Base-by-base conservation (phyloP, 2,797 vertebrate species). In the Lacerta viridis region DNA sequence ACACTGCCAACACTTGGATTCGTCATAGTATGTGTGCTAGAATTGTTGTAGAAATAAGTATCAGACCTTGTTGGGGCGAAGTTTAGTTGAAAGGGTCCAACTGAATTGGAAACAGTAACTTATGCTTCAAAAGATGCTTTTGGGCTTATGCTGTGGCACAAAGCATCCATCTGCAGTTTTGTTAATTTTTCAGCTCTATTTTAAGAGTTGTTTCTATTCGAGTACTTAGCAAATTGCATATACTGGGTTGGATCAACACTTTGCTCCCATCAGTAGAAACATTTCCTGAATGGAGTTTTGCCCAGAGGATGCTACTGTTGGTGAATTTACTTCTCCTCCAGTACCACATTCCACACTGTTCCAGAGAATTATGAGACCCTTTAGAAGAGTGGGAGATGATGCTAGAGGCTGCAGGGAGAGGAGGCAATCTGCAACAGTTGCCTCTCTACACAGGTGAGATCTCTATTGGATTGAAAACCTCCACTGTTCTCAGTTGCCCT, bases 401-500 rank as follows among this genome's bases (percentile, higher is more conserved):
- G 20, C 1, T 15, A 72, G 36, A 72, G 7, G 5, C 18, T 74
- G 5, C 2, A 7, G 4, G 20, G 36, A 33, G 36, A 74, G 36
- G 33, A 36, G 72, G 33, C 15, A 23, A 64, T 39, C 72, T 74
- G 72, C 15, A 74, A 39, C 3, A 33, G 17, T 39, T 74, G 59
- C 59, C 59, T 61, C 59, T 18, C 59, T 1, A 15, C 33, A 20
- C 36, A 36, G 18, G 72, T 36, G 33, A 6, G 72, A 74, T 39
- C 33, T 17, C 33, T 18, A 36, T 33, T 36, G 33, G 20, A 20
- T 74, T 6, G 18, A 74, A 39, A 33, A 18, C 5, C 36, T 74
- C 72, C 77, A 43, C 80, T 88, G 27, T 41, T 91, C 85, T 50
- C 20, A 66, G 11, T 86, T 87, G 43, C 17, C 87, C 72, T 71